Evolutionary conservation across 2,888 invertebrate genomes (phyloP).

Genomic region (Eurytoma adleriae): DNA sequence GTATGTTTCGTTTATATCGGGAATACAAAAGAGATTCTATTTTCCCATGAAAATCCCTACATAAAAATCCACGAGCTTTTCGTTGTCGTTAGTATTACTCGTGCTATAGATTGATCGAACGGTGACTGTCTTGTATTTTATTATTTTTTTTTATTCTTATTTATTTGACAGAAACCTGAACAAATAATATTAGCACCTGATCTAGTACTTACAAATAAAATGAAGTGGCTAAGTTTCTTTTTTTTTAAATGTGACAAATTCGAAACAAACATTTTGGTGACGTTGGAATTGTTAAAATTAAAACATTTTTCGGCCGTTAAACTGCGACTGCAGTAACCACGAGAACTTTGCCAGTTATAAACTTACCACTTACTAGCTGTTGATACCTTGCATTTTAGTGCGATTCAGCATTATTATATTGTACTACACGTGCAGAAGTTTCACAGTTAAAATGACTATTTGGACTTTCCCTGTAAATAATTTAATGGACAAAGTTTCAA

Average conservation of each 20-base stretch:
- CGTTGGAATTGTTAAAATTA: not conserved
- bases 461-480: slow-evolving; percentile 43
- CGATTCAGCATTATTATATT: slow-evolving; percentile 47
- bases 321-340: not conserved
- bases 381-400: slow-evolving; percentile 28
- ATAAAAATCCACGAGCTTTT: too few species aligned
- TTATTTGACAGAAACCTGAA: too few species aligned
- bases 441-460: slow-evolving; percentile 46
- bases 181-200: too few species aligned
- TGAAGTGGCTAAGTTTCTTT: too few species aligned
- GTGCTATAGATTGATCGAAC: too few species aligned
- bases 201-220: too few species aligned
- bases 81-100: too few species aligned
- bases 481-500: slow-evolving; percentile 46
- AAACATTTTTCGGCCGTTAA: slow-evolving; percentile 3
- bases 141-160: too few species aligned
- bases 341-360: slow-evolving; percentile 41
- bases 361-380: slow-evolving; percentile 29
- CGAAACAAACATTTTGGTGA: not conserved
- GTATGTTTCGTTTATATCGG: too few species aligned
- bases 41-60: too few species aligned
- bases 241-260: not conserved
- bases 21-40: too few species aligned
- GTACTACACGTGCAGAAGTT: slow-evolving; percentile 33
- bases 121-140: too few species aligned